Evolutionary conservation across 2,113 vertebrate genomes (phyloP), one percentile per base, ranked within the genome.

Genomic region (Salvator merianae): DNA sequence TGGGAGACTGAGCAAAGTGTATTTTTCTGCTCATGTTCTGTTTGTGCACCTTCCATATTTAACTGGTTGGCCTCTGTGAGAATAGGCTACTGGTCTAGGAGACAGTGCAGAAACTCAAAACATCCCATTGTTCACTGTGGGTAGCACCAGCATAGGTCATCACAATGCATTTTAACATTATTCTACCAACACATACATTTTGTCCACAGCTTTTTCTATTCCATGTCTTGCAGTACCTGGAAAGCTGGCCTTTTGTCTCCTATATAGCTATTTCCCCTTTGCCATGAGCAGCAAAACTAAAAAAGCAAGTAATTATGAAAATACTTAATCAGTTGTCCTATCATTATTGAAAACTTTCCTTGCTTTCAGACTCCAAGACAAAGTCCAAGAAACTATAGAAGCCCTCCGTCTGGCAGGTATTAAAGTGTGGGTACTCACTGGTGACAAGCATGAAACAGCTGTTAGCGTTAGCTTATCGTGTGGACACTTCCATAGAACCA

Each of bases 401-500:
- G 97, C 97, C 1, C 94, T 99, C 82, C 97, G 98, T 28, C 89
- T 99, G 93, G 98, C 99, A 66, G 99, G 99, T 71, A 99, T 99
- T 92, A 99, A 99, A 95, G 97, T 99, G 26, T 99, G 98, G 98
- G 98, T 99, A 79, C 97, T 99, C 89, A 99, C 98, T 2, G 98
- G 98, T 47, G 99, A 99, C 92, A 99, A 99, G 92, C 98, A 97
- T 0, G 99, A 99, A 91, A 99, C 98, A 0, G 99, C 99, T 38
- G 97, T 99, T 71, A 99, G 98, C 55, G 98, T 99, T 93, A 99
- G 99, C 90, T 94, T 99, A 66, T 98, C 98, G 0, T 99, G 98
- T 78, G 98, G 98, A 83, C 98, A 99, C 94, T 99, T 99, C 90
- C 98, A 99, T 43, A 96, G 98, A 93, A 97, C 97, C 86, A 99